phyloP scores from a whole-genome alignment of 2,888 invertebrate species.

The Habrosyne pyritoides region DNA sequence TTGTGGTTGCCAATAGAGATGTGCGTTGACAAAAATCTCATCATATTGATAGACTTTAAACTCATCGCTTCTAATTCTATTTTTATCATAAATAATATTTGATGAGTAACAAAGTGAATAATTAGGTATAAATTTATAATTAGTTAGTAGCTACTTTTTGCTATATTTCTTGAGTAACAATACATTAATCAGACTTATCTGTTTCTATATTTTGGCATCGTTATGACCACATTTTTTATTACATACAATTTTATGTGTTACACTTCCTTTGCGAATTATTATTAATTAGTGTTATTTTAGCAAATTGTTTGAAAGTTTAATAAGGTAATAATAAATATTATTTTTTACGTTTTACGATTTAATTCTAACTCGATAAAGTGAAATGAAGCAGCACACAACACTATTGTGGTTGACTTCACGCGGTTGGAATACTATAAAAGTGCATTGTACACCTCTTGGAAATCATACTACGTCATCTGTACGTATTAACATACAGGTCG shows the following conservation, averaged over 20 bases:
- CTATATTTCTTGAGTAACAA: too few species aligned
- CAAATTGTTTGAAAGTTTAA: neutral
- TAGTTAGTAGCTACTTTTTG: too few species aligned
- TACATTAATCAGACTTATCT: too few species aligned
- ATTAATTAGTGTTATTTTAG: too few species aligned
- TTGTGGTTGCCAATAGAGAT: conserved; percentile 38
- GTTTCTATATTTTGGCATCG: too few species aligned
- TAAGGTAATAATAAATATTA: too few species aligned
- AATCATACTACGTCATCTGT: conserved; percentile 58
- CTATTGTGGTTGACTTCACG: conserved; percentile 56
- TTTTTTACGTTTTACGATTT: neutral
- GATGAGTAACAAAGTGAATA: too few species aligned
- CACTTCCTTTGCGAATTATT: too few species aligned
- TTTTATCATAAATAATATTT: neutral
- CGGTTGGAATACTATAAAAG: conserved; percentile 74
- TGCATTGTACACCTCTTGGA: conserved; percentile 75
- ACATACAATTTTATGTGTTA: too few species aligned
- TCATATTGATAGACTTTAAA: conserved; percentile 30
- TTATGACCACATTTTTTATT: too few species aligned
- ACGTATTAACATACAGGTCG: conserved; percentile 38
- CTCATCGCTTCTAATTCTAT: neutral
- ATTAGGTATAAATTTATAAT: too few species aligned
- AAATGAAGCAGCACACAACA: conserved; percentile 32
- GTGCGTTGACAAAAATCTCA: conserved; percentile 14
- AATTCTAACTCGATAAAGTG: conserved; percentile 20